Evolutionary conservation across 2,888 invertebrate genomes (phyloP).

Genomic region (Ophraella communa): DNA sequence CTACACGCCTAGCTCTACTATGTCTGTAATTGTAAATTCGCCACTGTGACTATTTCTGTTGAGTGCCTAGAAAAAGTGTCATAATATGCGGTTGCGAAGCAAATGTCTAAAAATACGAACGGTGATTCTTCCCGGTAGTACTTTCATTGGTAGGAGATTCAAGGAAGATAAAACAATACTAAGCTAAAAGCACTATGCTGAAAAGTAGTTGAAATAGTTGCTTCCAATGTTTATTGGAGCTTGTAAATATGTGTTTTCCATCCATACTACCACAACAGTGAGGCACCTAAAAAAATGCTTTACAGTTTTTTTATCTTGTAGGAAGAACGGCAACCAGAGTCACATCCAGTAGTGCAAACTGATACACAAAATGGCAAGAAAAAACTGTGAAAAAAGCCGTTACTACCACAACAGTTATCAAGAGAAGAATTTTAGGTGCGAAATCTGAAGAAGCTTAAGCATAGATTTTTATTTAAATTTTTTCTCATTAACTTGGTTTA

Average conservation of each 20-base stretch:
- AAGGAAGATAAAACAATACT: conserved; percentile 11
- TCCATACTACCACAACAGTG: conserved; percentile 24
- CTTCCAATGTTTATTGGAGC: conserved; percentile 27
- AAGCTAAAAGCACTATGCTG: conserved; percentile 17
- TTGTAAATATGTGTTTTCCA: conserved; percentile 25
- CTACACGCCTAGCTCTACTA: conserved; percentile 3
- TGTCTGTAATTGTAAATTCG: conserved; percentile 1
- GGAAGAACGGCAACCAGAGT: conserved; percentile 20
- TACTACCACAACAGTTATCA: conserved; percentile 23
- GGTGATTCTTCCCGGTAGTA: too few species aligned
- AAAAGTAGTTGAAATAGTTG: conserved; percentile 24
- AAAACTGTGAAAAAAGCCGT: conserved; percentile 12
- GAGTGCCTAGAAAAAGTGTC: too few species aligned
- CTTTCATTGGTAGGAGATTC: too few species aligned
- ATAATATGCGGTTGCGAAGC: too few species aligned
- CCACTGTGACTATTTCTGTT: too few species aligned
- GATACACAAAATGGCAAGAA: conserved; percentile 8
- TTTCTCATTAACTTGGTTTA: too few species aligned
- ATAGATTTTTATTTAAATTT: too few species aligned
- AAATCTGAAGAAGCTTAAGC: too few species aligned
- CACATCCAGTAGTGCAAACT: conserved; percentile 23
- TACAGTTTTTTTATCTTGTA: conserved; percentile 18
- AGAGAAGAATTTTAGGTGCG: too few species aligned
- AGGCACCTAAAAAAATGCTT: conserved; percentile 11
- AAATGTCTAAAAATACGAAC: too few species aligned